Conservation (phyloP, 1,140 invertebrate genomes). For the Odontomachus brunneus region DNA sequence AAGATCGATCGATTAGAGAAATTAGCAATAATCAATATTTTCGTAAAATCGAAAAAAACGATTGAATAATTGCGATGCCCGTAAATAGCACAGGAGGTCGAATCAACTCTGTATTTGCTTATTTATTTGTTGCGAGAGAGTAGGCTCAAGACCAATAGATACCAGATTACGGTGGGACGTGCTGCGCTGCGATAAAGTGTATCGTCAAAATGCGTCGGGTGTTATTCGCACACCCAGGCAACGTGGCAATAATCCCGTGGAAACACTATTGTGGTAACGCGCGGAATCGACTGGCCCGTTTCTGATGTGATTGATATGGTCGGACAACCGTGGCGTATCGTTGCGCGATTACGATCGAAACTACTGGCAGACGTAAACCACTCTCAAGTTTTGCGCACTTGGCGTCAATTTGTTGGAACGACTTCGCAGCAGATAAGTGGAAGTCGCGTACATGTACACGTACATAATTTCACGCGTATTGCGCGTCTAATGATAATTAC, state of each 20-base stretch:
- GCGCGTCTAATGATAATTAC: too few species aligned
- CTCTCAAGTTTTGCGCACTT: constrained; percentile 13
- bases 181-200: constrained; percentile 47
- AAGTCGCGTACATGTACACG: too few species aligned
- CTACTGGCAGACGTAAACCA: constrained; percentile 9
- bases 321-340: constrained; percentile 60
- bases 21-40: too few species aligned
- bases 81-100: constrained; percentile 10
- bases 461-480: too few species aligned
- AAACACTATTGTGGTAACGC: constrained; percentile 62
- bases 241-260: constrained; percentile 57
- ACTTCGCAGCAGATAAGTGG: neutral
- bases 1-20: too few species aligned
- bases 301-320: constrained; percentile 63
- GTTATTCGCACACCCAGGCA: constrained; percentile 48
- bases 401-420: too few species aligned
- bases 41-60: constrained; percentile 12
- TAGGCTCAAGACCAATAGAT: constrained; percentile 5
- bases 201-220: constrained; percentile 53
- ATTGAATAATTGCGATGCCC: neutral
- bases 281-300: constrained; percentile 55
- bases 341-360: constrained; percentile 58
- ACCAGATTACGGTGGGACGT: constrained; percentile 21
- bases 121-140: constrained; percentile 42
- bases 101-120: constrained; percentile 44